Conservation (phyloP, 2,888 invertebrate species). For the Diogma glabrata region DNA sequence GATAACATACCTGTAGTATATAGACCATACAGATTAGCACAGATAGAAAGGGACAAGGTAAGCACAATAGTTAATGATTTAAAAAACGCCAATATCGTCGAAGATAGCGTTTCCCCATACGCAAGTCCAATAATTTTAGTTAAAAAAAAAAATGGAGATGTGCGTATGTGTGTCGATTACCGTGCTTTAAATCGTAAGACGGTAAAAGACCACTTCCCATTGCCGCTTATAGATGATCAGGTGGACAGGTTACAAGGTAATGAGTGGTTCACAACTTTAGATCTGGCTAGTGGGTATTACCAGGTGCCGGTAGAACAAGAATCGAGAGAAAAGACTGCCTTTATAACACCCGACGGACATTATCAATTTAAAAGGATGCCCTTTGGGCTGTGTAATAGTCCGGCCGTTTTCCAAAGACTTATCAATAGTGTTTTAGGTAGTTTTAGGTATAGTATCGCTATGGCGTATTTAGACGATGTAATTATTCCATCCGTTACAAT, state of each 20-base stretch:
- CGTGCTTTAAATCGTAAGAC: background rate
- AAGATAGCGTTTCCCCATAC: background rate
- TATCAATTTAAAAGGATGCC: background rate
- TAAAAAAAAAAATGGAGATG: background rate
- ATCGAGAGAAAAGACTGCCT: background rate
- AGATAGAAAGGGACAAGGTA: background rate
- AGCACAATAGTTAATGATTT: background rate
- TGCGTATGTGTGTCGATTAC: background rate
- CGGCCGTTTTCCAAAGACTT: background rate
- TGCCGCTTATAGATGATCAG: background rate
- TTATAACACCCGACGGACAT: background rate
- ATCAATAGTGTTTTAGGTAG: background rate
- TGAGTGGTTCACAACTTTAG: too few species aligned
- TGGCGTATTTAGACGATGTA: slow-evolving; percentile 22
- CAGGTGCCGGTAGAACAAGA: background rate
- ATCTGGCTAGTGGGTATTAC: too few species aligned
- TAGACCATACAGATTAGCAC: background rate
- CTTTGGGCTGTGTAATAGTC: background rate
- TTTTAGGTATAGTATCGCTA: slow-evolving; percentile 11
- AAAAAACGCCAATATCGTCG: background rate
- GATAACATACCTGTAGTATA: background rate
- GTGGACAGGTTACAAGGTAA: too few species aligned
- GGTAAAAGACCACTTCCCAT: background rate
- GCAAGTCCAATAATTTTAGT: slow-evolving; percentile 1
- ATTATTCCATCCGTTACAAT: slow-evolving; percentile 9